These are phyloP conservation scores for Triplophysa siluroides DNA, from an alignment of 2,113 vertebrate genomes.

Conservation along the genomic window DNA sequence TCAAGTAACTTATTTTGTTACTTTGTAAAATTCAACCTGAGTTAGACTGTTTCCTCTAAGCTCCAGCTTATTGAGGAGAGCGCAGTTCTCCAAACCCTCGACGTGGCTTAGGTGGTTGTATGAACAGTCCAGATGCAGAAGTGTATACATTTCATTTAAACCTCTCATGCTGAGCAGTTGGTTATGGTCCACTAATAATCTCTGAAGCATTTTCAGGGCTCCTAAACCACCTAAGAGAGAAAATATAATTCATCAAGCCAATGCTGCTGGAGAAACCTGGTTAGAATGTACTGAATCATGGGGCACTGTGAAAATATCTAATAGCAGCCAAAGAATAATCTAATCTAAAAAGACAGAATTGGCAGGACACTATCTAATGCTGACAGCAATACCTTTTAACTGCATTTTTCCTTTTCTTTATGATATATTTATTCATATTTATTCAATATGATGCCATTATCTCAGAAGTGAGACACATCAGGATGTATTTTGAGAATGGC, in stretches of 20 bases:
- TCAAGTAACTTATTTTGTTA: background rate
- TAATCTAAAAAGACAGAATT: conserved; percentile 18
- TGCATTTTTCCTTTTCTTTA: conserved; percentile 47
- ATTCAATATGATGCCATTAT: conserved; percentile 26
- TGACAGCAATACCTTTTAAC: conserved; percentile 43
- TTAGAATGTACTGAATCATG: conserved; percentile 1
- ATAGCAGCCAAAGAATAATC: conserved; percentile 28
- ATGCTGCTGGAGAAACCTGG: background rate
- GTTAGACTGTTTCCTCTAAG: conserved; percentile 86
- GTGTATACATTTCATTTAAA: conserved; percentile 75
- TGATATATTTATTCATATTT: conserved; percentile 62
- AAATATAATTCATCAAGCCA: conserved; percentile 18
- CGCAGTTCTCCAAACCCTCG: conserved; percentile 84
- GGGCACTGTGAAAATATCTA: conserved; percentile 36
- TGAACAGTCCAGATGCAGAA: conserved; percentile 86
- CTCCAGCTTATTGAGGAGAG: conserved; percentile 85
- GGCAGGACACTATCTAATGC: conserved; percentile 25
- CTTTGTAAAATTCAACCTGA: conserved; percentile 75
- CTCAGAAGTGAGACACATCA: conserved; percentile 45
- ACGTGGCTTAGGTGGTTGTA: conserved; percentile 84
- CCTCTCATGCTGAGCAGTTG: conserved; percentile 87
- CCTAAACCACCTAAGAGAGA: conserved; percentile 80
- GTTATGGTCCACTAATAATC: conserved; percentile 86
- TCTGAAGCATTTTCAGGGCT: conserved; percentile 81
- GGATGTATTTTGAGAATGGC: conserved; percentile 5